Evolutionary conservation across 2,888 invertebrate species (phyloP), one percentile per base, ranked within the genome.

Genomic region (Drosophila imparisetae): DNA sequence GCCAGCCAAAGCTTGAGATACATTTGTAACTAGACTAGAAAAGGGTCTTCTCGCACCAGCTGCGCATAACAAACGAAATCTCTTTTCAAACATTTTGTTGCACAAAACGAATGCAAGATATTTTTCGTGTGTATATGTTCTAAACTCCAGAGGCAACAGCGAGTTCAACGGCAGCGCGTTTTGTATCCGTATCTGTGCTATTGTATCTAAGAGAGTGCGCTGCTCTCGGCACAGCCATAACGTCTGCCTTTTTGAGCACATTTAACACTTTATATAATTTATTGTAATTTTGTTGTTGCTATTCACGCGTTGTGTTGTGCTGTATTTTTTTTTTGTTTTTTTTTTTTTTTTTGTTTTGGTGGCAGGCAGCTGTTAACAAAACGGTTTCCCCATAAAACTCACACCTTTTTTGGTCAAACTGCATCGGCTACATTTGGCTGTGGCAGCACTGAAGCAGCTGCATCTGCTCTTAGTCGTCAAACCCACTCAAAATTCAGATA

Each of bases 251-350:
- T 64, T 53, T 49, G 54, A 53, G 66, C 80, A 86, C 72, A 88
- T 80, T 89, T 90, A 88, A 89, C 90, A 89, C 89, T 86, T 84
- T 90, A 87, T 89, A 86, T 86, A 84, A 90, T 86, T 86, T 89
- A 90, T 87, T 86, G 76, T 86, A 74, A 86, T 90, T 83, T 69
- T 52, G 59, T 67, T 66, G 76, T 38, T 69, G 68, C 64, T 73
- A 72, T 90, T 81, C 88, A 68, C 55, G 42, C 57, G 36, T 49
- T 54, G 40, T 42, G 42, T 59, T 53, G 30, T 29, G 40, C 49
- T 52, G 38, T 36, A 32, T 49, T 30, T 60, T 52, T 71, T 13
- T 49, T 49, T 48, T 30, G 55, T 27, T 27, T 52, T 21, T 27
- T 27, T 52, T 21, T 48, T 18, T 11, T n/a, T 29, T 18, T 48